A percentile compares a stretch with the other conserved stretches of the same genome.
Evolutionary conservation across 2,888 invertebrate genomes (phyloP).

Genomic region (Perizoma flavofasciatum): DNA sequence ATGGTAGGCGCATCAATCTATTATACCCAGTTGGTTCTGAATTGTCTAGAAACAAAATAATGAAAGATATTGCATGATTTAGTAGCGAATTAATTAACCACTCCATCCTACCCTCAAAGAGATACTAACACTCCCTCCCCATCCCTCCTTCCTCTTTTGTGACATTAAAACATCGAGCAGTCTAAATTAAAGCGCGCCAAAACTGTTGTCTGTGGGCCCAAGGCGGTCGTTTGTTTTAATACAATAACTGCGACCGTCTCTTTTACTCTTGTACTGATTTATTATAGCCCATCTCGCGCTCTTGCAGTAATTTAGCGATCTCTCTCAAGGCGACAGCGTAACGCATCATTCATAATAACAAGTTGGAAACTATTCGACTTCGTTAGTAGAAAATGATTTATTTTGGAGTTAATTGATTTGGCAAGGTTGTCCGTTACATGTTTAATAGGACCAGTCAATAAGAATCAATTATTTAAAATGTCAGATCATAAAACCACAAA

Average conservation of each 20-base stretch:
- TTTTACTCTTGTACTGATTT: conserved; percentile 62
- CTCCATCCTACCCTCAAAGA: conserved; percentile 78
- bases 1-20: no score
- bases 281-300: conserved; percentile 54
- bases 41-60: no score
- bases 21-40: no score
- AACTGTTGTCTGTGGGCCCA: conserved; percentile 80
- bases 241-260: conserved; percentile 77
- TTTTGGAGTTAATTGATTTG: conserved; percentile 44
- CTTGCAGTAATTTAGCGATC: conserved; percentile 65
- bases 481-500: conserved; percentile 16
- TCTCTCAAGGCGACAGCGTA: conserved; percentile 74
- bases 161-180: conserved; percentile 81
- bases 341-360: conserved; percentile 55
- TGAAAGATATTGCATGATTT: no score
- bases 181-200: conserved; percentile 83
- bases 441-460: conserved; percentile 29
- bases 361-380: conserved; percentile 40
- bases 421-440: conserved; percentile 28
- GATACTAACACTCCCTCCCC: conserved; percentile 73
- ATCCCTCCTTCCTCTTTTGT: conserved; percentile 58
- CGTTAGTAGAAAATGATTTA: conserved; percentile 49
- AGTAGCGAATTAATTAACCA: conserved; percentile 72
- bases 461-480: conserved; percentile 25
- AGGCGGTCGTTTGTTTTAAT: conserved; percentile 83